phyloP scores from a whole-genome alignment of 2,113 vertebrate species.

The Lutjanus erythropterus region DNA sequence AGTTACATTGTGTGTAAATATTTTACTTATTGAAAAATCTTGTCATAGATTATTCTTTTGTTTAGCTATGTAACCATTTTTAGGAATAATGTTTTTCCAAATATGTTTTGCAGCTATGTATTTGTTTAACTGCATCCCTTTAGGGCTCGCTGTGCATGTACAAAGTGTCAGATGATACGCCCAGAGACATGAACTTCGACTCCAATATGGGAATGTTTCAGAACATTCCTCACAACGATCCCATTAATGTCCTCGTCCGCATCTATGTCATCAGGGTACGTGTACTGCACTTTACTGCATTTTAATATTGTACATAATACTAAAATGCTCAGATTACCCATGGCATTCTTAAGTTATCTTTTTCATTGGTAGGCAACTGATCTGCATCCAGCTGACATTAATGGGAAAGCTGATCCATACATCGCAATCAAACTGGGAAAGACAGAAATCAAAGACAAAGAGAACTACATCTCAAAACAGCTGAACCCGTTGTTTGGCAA shows the following conservation, averaged over 20 bases:
- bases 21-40: background rate
- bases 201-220: conserved; percentile 97
- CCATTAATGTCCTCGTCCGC: conserved; percentile 93
- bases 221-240: conserved; percentile 96
- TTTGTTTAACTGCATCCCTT: background rate
- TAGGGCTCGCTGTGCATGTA: conserved; percentile 97
- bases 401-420: conserved; percentile 97
- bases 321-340: no score
- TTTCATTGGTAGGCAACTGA: conserved; percentile 90
- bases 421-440: conserved; percentile 95
- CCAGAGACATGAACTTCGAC: conserved; percentile 90
- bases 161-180: conserved; percentile 92
- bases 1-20: background rate
- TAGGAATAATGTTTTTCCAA: background rate
- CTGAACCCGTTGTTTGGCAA: conserved; percentile 98
- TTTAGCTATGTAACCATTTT: background rate
- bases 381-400: conserved; percentile 97
- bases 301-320: no score
- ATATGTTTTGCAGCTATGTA: background rate
- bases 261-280: conserved; percentile 93
- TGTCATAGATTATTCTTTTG: no score
- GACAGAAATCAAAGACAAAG: conserved; percentile 96
- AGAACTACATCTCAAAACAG: conserved; percentile 99
- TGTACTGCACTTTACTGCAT: background rate
- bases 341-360: background rate